Base-by-base conservation (phyloP, 2,113 vertebrate species). In the Myrmecophaga tridactyla region DNA sequence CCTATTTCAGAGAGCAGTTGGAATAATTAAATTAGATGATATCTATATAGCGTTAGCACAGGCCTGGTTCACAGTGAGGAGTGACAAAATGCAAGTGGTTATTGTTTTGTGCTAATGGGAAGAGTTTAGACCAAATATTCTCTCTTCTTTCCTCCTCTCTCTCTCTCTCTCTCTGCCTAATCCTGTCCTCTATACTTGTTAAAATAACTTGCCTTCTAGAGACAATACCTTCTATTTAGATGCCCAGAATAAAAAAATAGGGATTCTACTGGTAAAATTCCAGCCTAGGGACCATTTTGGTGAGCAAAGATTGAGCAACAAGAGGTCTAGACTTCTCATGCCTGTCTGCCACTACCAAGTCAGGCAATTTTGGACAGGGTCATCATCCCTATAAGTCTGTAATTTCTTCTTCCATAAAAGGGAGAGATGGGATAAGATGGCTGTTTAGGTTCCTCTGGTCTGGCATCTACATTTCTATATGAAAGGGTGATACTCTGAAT, bases 121-220 rank as follows among this genome's bases (percentile, higher is more conserved):
- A 90, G 56, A 29, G 23, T 91, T 93, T 58, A 56, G 83, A 63
- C n/a, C 87, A 78, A 88, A 70, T 34, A 73, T 3, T 13, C 27
- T 31, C 13, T 58, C 10, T 8, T 13, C 18, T 87, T 34, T 5
- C 1, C 27, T 62, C 27, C 46, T 73, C n/a, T 82, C 48, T 27
- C 1, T 90, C n/a, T 70, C n/a, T n/a, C n/a, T n/a, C n/a, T n/a
- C n/a, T n/a, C n/a, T n/a, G 17, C 46, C 31, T 69, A 63, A 58
- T 39, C 93, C 25, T 63, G 23, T 84, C 62, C 84, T 77, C 53
- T 31, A 60, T 93, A 21, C 34, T 46, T 83, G 25, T 17, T 83
- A 92, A 77, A 92, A 75, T 34, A 86, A 86, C 60, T 91, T 69
- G n/a, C 25, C 70, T 91, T 77, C 53, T 81, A n/a, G 58, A 85